Base-by-base conservation (phyloP, 2,113 vertebrate species). In the Xenopus laevis region DNA sequence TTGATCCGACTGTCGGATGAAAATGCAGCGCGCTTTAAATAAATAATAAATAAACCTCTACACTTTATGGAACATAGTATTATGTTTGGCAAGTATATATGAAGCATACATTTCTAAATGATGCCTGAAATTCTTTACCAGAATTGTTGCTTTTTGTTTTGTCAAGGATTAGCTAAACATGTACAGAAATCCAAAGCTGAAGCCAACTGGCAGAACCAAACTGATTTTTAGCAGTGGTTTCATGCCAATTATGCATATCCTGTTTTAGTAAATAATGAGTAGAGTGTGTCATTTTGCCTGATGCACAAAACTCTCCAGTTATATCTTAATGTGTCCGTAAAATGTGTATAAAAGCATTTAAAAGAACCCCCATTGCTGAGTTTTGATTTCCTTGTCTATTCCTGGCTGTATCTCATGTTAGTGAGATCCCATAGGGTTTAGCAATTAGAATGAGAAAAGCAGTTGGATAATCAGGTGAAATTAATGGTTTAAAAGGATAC, bases 381-480 rank as follows among this genome's bases (percentile, higher is more conserved):
- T 80, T 72, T 61, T 0, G 21, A 68, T 82, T 84, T 86, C 83
- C 79, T 81, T 84, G 77, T 83, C 79, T 87, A 15, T 85, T 84
- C 80, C 72, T 64, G 78, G 82, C 79, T 78, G 74, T 87, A 85
- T 59, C 83, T 87, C 88, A 87, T 65, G 72, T 83, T 87, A 89
- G 89, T 86, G 84, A 88, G 87, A 81, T 85, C 87, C 84, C 86
- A 78, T 0, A 53, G 84, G 88, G 82, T 78, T 88, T 83, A 78
- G 82, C 85, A 88, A 91, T 90, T 90, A 89, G 86, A 83, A 85
- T 80, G 84, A 86, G 82, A 79, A 83, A 71, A 85, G 83, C 81
- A 84, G 81, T 85, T 80, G 85, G 83, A 85, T 88, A 88, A 89
- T 86, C 86, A 90, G 83, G 80, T 85, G 84, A 89, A 88, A 91